phyloP scores from a whole-genome alignment of 1,140 invertebrate genomes.

The Neodiprion virginianus region DNA sequence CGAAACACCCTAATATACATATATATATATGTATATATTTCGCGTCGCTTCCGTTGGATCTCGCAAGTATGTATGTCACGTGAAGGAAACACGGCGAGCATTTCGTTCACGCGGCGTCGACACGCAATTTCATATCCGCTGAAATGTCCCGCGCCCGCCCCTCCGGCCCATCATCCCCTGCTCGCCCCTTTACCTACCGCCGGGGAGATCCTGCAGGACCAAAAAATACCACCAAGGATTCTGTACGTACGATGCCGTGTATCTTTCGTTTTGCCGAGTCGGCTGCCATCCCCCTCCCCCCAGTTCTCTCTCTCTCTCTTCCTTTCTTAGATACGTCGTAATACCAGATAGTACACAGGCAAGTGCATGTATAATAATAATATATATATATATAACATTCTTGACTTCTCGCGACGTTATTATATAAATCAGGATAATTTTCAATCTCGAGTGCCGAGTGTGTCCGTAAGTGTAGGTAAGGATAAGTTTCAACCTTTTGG shows the following conservation, averaged over 20 bases:
- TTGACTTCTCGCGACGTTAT: no score
- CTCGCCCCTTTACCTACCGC: background rate
- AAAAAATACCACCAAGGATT: background rate
- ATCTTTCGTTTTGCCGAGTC: background rate
- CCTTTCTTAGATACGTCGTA: background rate
- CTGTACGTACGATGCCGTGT: background rate
- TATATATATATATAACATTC: no score
- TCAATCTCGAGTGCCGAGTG: no score
- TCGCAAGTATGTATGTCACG: conserved; percentile 33
- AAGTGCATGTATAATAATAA: no score
- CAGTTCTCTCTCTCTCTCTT: no score
- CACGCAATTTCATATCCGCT: conserved; percentile 45
- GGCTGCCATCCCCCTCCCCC: background rate
- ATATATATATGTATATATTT: no score
- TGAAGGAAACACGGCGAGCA: conserved; percentile 35
- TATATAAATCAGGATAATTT: no score
- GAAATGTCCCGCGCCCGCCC: conserved; percentile 14
- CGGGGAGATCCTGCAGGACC: background rate
- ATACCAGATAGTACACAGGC: background rate
- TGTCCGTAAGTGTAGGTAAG: no score
- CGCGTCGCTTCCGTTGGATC: background rate
- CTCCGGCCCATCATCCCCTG: background rate
- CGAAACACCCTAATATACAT: no score
- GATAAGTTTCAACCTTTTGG: no score
- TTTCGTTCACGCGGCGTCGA: conserved; percentile 43